Evolutionary conservation across 1,140 invertebrate species (phyloP).

Genomic region (Mactra quadrangularis): DNA sequence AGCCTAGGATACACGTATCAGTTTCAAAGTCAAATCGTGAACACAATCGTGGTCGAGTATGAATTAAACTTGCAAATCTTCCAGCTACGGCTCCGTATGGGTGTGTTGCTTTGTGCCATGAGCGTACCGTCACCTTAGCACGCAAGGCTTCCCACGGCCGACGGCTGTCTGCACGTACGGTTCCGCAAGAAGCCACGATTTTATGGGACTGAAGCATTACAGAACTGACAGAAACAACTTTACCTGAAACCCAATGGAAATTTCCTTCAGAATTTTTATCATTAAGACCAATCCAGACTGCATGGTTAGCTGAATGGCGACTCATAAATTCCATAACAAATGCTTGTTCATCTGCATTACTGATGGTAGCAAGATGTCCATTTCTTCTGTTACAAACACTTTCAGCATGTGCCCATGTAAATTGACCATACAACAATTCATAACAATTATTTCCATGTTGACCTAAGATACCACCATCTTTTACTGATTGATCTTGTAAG

Average conservation of each 20-base stretch:
- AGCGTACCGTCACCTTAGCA: too few relatives aligned
- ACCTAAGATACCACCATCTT: not conserved
- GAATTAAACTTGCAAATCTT: too few relatives aligned
- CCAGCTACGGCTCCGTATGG: too few relatives aligned
- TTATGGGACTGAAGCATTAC: too few relatives aligned
- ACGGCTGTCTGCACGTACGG: too few relatives aligned
- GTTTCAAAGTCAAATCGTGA: too few relatives aligned
- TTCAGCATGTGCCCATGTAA: constrained; percentile 20
- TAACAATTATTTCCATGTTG: constrained; percentile 42
- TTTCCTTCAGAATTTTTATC: constrained; percentile 21
- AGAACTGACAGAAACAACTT: too few relatives aligned
- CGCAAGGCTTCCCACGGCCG: too few relatives aligned
- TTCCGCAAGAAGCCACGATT: too few relatives aligned
- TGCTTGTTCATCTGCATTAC: constrained; percentile 12
- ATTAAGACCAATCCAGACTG: constrained; percentile 50
- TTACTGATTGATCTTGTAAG: not conserved
- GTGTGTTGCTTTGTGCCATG: too few relatives aligned
- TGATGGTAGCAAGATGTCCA: constrained; percentile 11
- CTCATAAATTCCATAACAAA: constrained; percentile 19
- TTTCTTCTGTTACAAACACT: not conserved
- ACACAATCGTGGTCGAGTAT: too few relatives aligned
- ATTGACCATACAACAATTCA: constrained; percentile 6
- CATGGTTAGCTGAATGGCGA: not conserved
- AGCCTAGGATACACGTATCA: too few relatives aligned
- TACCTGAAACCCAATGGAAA: constrained; percentile 45